phyloP scores from a whole-genome alignment of 2,113 vertebrate species.

The Eulemur macaco region DNA sequence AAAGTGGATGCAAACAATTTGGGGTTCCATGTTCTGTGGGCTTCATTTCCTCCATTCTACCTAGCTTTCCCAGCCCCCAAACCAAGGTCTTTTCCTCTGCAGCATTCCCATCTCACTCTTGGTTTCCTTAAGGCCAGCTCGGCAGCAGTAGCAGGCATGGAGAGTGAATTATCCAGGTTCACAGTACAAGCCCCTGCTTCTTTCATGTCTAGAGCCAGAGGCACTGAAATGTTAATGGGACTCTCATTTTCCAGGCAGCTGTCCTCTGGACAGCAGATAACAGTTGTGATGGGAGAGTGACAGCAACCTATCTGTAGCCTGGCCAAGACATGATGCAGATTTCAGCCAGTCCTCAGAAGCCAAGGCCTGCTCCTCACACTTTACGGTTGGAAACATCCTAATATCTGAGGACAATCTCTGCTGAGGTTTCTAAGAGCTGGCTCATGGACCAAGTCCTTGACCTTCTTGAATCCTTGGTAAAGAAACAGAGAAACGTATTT shows the following conservation, averaged over 20 bases:
- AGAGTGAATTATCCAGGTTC: not conserved
- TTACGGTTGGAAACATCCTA: not conserved
- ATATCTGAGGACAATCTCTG: not conserved
- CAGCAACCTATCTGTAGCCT: not conserved
- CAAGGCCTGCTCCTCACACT: not conserved
- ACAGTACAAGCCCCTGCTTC: not conserved
- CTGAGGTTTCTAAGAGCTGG: not conserved
- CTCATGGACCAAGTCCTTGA: not conserved
- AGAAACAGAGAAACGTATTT: not conserved
- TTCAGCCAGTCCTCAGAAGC: not conserved
- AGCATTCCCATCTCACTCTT: too few relatives aligned
- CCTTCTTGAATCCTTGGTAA: not conserved
- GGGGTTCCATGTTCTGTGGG: not conserved
- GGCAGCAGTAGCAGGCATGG: not conserved
- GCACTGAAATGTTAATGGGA: not conserved
- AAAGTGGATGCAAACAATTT: too few relatives aligned
- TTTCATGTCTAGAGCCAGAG: not conserved
- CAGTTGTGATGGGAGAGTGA: not conserved
- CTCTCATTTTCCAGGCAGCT: slow-evolving; percentile 16
- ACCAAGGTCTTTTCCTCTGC: not conserved
- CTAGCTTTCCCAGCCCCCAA: not conserved
- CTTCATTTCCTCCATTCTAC: not conserved
- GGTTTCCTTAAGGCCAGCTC: not conserved
- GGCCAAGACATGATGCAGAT: not conserved
- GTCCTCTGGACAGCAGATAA: not conserved